Conservation (phyloP, 2,888 invertebrate species). For the Scaptomyza caliginosa region DNA sequence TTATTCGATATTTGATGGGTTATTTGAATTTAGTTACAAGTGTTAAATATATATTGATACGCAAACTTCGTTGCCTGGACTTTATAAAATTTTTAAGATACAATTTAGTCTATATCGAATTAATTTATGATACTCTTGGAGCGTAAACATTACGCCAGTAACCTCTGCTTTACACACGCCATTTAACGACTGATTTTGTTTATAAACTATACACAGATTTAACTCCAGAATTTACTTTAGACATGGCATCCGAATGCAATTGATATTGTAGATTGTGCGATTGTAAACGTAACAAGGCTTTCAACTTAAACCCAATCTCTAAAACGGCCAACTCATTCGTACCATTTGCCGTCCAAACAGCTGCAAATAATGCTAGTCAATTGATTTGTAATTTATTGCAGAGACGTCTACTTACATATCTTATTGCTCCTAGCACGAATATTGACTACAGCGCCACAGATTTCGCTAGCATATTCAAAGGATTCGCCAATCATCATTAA, state of each 20-base stretch:
- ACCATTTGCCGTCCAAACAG: slow-evolving; percentile 67
- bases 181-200: slow-evolving; percentile 8
- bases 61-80: slow-evolving; percentile 3
- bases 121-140: slow-evolving; percentile 23
- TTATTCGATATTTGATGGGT: not conserved
- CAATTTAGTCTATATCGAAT: slow-evolving; percentile 36
- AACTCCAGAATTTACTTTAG: slow-evolving; percentile 84
- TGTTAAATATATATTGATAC: not conserved
- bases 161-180: slow-evolving; percentile 23
- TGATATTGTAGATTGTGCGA: slow-evolving; percentile 67
- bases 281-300: slow-evolving; percentile 54
- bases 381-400: not conserved
- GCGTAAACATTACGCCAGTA: slow-evolving; percentile 25
- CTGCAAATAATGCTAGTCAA: slow-evolving; percentile 9
- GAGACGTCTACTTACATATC: slow-evolving; percentile 59
- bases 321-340: slow-evolving; percentile 60
- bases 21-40: not conserved
- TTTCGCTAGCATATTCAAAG: slow-evolving; percentile 61
- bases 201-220: slow-evolving; percentile 85
- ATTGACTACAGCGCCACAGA: slow-evolving; percentile 69
- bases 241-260: slow-evolving; percentile 69
- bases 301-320: slow-evolving; percentile 68
- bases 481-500: slow-evolving; percentile 70
- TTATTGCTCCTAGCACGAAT: slow-evolving; percentile 81
- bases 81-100: slow-evolving; percentile 42